phyloP scores from a whole-genome alignment of 1,140 invertebrate species.

The Grapholita molesta region DNA sequence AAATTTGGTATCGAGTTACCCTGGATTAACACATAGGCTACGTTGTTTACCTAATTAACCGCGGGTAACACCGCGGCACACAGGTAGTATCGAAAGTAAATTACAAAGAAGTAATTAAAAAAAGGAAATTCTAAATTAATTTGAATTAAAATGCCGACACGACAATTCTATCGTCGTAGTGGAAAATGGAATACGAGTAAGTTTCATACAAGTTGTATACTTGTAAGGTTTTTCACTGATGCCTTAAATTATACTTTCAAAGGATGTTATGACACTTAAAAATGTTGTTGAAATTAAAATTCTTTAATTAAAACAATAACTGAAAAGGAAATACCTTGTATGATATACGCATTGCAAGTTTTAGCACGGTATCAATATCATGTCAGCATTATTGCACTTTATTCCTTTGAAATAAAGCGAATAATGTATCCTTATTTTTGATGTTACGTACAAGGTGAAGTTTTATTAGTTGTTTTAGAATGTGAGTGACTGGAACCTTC shows the following conservation, averaged over 20 bases:
- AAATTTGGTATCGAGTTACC: too few relatives aligned
- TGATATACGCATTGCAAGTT: background rate
- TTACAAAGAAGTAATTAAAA: too few relatives aligned
- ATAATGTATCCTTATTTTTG: background rate
- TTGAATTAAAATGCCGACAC: too few relatives aligned
- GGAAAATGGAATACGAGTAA: too few relatives aligned
- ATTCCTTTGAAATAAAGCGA: background rate
- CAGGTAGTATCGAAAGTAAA: too few relatives aligned
- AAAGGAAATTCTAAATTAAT: too few relatives aligned
- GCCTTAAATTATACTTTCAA: background rate
- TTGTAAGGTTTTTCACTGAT: too few relatives aligned
- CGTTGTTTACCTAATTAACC: too few relatives aligned
- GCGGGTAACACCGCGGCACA: too few relatives aligned
- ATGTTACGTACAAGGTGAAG: background rate
- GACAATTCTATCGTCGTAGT: too few relatives aligned
- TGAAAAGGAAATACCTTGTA: background rate
- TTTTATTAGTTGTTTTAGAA: constrained; percentile 4
- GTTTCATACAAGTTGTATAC: too few relatives aligned
- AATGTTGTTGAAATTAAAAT: background rate
- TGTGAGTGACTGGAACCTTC: background rate
- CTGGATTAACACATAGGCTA: too few relatives aligned
- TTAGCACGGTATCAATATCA: background rate
- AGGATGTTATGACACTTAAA: background rate
- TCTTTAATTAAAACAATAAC: background rate
- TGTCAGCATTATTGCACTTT: background rate